Base-by-base conservation (phyloP, 1,140 invertebrate genomes). In the Condylostylus longicornis region DNA sequence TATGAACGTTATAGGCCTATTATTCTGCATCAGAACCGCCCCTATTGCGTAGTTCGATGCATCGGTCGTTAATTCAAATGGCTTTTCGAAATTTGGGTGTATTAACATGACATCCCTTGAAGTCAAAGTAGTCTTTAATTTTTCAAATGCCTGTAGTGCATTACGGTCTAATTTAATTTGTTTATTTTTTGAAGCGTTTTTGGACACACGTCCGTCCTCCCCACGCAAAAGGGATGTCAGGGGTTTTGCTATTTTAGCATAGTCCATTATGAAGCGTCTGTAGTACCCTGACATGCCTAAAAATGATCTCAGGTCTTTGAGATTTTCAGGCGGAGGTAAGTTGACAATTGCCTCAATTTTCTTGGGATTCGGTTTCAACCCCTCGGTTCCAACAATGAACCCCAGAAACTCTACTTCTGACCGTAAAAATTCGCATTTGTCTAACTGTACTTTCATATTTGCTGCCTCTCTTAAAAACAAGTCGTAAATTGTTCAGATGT, bases 61-160 rank as follows among this genome's bases (percentile, higher is more conserved):
- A n/a, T n/a, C n/a, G n/a, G n/a, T n/a, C n/a, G n/a, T n/a, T 13
- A 58, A 35, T 8, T 43, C 42, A 31, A 58, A 55, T 18, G 34
- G 37, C 32, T 50, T 42, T 4, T 35, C 17, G 33, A 57, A 58
- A 33, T 62, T 45, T 3, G 54, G 55, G 30, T 50, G 57, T 38
- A 44, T 40, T 13, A 68, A 43, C 7, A 54, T 45, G 14, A 67
- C 43, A 5, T 58, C 56, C 18, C 61, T 45, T 18, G 54, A 57
- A 6, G 45, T 54, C 21, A 67, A 31, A 15, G 48, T 43, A 20
- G 49, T 40, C 53, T 61, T 63, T 22, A 64, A 42, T 29, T 33
- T 44, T 18, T 64, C 44, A 35, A 66, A 63, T 10, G 53, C 45
- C 9, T 51, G 19, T 43, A 57, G 18, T 37, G 48, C 40, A 5